Evolutionary conservation across 2,113 vertebrate genomes (phyloP), one percentile per base, ranked within the genome.

Genomic region (Eudyptes chrysolophus): DNA sequence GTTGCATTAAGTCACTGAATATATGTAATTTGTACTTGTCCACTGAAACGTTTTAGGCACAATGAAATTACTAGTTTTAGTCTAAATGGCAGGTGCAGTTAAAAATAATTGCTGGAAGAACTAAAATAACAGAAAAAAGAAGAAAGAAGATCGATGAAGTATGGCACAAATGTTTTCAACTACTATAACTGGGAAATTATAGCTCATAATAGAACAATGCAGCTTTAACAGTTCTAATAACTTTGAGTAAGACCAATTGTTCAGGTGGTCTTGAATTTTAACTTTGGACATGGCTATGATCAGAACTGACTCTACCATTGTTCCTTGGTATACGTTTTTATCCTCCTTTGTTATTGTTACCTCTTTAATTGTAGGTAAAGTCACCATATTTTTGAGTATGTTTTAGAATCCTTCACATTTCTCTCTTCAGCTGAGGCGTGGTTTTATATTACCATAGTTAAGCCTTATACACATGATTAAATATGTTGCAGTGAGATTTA

Each of bases 1-100:
- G 98, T 99, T 98, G 98, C 99, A 99, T 99, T 98, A 99, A 98
- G 98, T 98, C 96, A 96, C 89, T 95, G 97, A 98, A 98, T 98
- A 98, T 97, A 98, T 95, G 94, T 98, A 99, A 99, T 99, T 99
- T 99, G 98, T 99, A 99, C 98, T 99, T 99, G 99, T 99, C 99
- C 98, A 96, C 36, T 97, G 98, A 97, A 99, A 99, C 97, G 96
- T 98, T 98, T 98, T 97, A 96, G 97, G 96, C 94, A 98, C 98
- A 99, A 98, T 98, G 96, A 98, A 99, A 99, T 98, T 98, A 99
- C 93, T 96, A 96, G 93, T 97, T 97, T 97, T 97, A 95, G 71
- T 97, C 85, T 94, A 94, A 97, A 97, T 96, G 87, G 94, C 94
- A 97, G 89, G 82, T 92, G 36, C 66, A 87, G 88, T 72, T 92